phyloP scores from a whole-genome alignment of 2,797 vertebrate genomes.

The Cichlasoma orientale region DNA sequence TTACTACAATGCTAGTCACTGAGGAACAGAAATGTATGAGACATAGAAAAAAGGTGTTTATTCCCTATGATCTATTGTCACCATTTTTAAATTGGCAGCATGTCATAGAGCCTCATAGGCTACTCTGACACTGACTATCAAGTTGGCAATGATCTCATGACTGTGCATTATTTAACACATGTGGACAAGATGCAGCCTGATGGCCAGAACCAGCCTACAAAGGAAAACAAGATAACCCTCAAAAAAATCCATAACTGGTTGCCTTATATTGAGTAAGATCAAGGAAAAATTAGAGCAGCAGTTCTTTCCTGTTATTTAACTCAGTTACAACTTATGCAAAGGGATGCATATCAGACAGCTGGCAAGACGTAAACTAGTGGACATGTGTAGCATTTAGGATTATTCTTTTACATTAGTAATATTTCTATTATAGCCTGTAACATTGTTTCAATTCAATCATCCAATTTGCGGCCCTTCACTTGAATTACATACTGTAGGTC shows the following conservation, averaged over 20 bases:
- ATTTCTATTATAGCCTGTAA: too few species aligned
- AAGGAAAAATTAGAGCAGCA: too few species aligned
- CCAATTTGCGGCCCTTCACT: background rate
- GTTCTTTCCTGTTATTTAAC: background rate
- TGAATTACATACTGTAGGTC: background rate
- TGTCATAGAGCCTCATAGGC: background rate
- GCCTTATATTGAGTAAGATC: background rate
- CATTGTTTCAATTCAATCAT: background rate
- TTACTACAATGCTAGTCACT: conserved; percentile 63
- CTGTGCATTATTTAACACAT: background rate
- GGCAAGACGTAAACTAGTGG: too few species aligned
- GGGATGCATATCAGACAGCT: too few species aligned
- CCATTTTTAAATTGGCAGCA: background rate
- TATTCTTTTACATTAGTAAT: too few species aligned
- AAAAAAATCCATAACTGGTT: background rate
- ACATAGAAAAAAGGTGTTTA: background rate
- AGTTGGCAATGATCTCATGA: background rate
- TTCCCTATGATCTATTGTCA: background rate
- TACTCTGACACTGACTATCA: background rate
- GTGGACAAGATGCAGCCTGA: background rate
- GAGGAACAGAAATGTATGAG: conserved; percentile 29
- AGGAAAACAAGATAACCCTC: background rate
- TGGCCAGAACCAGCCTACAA: background rate
- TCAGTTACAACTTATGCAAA: too few species aligned
- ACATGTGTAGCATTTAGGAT: too few species aligned